Percentiles rank a stretch among this genome's conserved stretches.
Conservation (phyloP, 1,140 invertebrate species). For the Caenorhabditis brenneri region DNA sequence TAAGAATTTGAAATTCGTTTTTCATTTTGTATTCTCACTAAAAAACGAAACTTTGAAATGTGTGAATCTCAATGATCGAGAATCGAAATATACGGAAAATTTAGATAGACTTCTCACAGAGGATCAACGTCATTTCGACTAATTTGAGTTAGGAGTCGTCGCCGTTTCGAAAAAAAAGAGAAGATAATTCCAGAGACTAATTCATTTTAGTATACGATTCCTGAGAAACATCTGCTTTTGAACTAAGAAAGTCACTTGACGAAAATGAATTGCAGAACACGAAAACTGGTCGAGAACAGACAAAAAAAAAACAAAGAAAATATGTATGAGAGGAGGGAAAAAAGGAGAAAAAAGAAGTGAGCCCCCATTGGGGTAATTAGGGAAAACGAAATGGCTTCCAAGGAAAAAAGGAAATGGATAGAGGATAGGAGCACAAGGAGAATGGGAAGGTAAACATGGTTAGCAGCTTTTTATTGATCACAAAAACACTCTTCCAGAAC, state of each 20-base stretch:
- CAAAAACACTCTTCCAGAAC: too few relatives aligned
- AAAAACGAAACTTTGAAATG: background rate
- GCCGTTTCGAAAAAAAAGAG: too few relatives aligned
- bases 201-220: too few relatives aligned
- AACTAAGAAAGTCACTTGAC: background rate
- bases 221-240: background rate
- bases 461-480: background rate
- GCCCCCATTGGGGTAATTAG: slow-evolving; percentile 8
- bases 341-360: slow-evolving; percentile 5
- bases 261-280: background rate
- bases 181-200: too few relatives aligned
- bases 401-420: slow-evolving; percentile 1
- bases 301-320: background rate
- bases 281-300: too few relatives aligned
- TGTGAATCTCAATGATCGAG: background rate
- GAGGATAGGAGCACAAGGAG: background rate
- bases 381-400: background rate
- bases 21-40: slow-evolving; percentile 23
- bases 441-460: background rate
- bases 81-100: background rate
- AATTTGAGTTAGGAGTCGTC: background rate
- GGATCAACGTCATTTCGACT: background rate
- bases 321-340: background rate
- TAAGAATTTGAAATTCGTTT: slow-evolving; percentile 1
- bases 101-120: background rate